A percentile compares a stretch with the other conserved stretches of the same genome.
These are phyloP conservation scores for Esox lucius DNA, from an alignment of 2,797 vertebrate species.

Conservation along the genomic window DNA sequence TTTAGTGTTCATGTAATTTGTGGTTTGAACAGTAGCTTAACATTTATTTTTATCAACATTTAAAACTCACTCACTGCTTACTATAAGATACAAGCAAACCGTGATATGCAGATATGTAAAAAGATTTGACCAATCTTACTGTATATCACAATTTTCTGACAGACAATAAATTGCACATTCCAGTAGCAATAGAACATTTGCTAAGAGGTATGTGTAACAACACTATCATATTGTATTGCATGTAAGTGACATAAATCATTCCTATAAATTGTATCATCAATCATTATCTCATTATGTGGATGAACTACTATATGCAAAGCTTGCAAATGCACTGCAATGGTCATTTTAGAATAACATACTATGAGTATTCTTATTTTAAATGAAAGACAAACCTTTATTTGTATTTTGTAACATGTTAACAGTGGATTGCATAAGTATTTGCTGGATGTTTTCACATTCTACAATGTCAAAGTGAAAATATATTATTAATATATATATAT, in stretches of 20 bases:
- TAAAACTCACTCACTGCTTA: not conserved
- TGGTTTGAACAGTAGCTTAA: not conserved
- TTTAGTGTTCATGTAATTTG: not conserved
- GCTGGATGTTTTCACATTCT: too few species aligned
- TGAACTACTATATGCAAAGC: not conserved
- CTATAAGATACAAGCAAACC: not conserved
- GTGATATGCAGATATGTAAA: not conserved
- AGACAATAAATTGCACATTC: not conserved
- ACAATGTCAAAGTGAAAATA: not conserved
- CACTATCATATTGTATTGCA: not conserved
- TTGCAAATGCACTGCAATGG: not conserved
- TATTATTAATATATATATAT: not conserved
- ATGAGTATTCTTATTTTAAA: not conserved
- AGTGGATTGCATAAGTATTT: too few species aligned
- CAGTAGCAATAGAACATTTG: not conserved
- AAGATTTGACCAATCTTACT: not conserved
- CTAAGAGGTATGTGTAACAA: not conserved
- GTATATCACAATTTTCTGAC: not conserved
- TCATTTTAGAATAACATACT: not conserved
- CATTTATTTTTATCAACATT: not conserved
- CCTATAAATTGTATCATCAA: not conserved
- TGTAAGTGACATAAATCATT: not conserved
- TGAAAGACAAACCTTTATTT: not conserved
- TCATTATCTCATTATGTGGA: not conserved
- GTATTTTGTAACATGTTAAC: too few species aligned